These are phyloP conservation scores for Embiotoca jacksoni DNA, from an alignment of 2,113 vertebrate species.

Conservation along the genomic window DNA sequence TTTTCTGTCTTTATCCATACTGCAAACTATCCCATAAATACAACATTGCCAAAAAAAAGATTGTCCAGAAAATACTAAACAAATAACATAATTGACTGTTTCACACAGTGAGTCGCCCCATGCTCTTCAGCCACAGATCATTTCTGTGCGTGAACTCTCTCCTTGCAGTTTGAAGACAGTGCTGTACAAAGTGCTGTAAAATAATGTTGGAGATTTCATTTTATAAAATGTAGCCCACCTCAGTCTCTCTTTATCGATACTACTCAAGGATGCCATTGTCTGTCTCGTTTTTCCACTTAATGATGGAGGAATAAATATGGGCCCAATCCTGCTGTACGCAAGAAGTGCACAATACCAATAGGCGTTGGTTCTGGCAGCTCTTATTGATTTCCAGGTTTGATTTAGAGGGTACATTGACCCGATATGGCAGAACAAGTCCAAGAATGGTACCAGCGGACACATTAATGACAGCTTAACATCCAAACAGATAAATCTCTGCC, in stretches of 20 bases:
- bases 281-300: slow-evolving; percentile 1
- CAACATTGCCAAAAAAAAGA: background rate
- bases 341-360: background rate
- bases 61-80: background rate
- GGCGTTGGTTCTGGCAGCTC: slow-evolving; percentile 1
- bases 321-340: background rate
- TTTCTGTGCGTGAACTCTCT: background rate
- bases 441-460: background rate
- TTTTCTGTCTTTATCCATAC: background rate
- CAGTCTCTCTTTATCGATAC: no score
- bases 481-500: slow-evolving; percentile 5
- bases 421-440: background rate
- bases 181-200: slow-evolving; percentile 4
- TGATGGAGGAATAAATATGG: background rate
- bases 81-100: background rate
- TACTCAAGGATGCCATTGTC: background rate
- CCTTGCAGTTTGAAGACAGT: background rate
- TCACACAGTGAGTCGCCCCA: background rate
- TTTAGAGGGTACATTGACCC: slow-evolving; percentile 13
- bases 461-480: slow-evolving; percentile 9
- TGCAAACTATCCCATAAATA: background rate
- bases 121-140: slow-evolving; percentile 8
- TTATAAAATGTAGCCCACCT: background rate
- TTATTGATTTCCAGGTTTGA: slow-evolving; percentile 22
- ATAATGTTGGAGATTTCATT: background rate